Percentiles rank a stretch among this genome's conserved stretches.
Evolutionary conservation across 2,888 invertebrate genomes (phyloP).

Genomic region (Drosophila paranaensis): DNA sequence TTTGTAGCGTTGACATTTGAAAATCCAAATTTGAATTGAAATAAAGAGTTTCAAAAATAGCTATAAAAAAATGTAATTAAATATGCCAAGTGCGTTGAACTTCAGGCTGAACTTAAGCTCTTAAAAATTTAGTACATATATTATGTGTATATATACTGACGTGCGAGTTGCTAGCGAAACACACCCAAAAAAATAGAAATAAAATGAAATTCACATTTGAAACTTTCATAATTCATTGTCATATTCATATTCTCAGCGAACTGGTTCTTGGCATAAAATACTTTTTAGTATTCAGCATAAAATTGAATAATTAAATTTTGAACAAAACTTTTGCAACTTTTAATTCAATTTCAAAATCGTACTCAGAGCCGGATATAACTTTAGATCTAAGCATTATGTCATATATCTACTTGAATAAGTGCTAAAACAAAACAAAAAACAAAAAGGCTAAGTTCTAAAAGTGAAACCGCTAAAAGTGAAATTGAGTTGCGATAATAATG

Average conservation of each 20-base stretch:
- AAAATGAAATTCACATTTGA: constrained; percentile 16
- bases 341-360: constrained; percentile 54
- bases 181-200: constrained; percentile 8
- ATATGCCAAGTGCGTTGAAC: constrained; percentile 56
- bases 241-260: constrained; percentile 34
- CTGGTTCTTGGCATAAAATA: constrained; percentile 64
- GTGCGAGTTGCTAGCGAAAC: constrained; percentile 6
- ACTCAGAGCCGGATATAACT: constrained; percentile 64
- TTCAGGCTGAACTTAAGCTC: constrained; percentile 42
- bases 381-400: constrained; percentile 55
- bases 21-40: constrained; percentile 21
- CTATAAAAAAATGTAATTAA: not conserved
- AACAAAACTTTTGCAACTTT: constrained; percentile 9
- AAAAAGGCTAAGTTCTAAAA: constrained; percentile 53
- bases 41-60: constrained; percentile 25
- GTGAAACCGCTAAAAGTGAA: constrained; percentile 71
- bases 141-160: not conserved
- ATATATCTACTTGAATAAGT: constrained; percentile 32
- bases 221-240: constrained; percentile 18
- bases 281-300: constrained; percentile 60
- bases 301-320: constrained; percentile 59
- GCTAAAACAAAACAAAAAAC: constrained; percentile 1
- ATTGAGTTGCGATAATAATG: constrained; percentile 63
- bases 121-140: constrained; percentile 2
- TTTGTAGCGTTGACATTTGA: constrained; percentile 51